Evolutionary conservation across 2,888 invertebrate genomes (phyloP).

Genomic region (Melanargia galathea): DNA sequence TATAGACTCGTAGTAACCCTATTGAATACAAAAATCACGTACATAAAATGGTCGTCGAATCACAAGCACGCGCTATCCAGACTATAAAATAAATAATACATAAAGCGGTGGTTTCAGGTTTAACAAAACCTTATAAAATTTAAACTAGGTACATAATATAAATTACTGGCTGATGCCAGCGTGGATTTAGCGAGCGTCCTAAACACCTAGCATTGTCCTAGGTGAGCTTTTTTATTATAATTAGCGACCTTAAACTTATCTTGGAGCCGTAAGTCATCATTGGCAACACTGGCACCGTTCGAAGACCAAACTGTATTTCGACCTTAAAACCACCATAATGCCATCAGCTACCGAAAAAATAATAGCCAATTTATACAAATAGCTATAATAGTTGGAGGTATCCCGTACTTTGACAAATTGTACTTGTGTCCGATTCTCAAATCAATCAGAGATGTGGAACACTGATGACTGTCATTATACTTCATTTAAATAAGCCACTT

Average conservation of each 20-base stretch:
- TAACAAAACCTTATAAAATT: background rate
- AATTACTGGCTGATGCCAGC: no score
- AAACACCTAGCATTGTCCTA: no score
- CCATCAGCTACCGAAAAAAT: slow-evolving; percentile 35
- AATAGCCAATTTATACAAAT: slow-evolving; percentile 25
- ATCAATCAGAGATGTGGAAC: slow-evolving; percentile 66
- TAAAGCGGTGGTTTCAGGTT: slow-evolving; percentile 12
- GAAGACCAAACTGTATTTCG: slow-evolving; percentile 6
- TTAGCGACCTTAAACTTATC: no score
- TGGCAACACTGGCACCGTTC: no score
- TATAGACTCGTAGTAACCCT: no score
- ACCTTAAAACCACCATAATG: slow-evolving; percentile 14
- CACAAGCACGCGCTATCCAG: slow-evolving; percentile 27
- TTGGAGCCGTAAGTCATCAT: no score
- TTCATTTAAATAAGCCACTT: slow-evolving; percentile 66
- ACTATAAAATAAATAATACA: slow-evolving; percentile 29
- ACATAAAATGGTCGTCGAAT: slow-evolving; percentile 30
- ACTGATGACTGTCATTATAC: slow-evolving; percentile 72
- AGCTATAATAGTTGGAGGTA: slow-evolving; percentile 29
- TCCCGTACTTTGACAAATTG: slow-evolving; percentile 47
- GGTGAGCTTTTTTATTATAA: no score
- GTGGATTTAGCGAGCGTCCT: no score
- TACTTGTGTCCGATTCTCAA: slow-evolving; percentile 58
- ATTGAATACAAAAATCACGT: slow-evolving; percentile 27
- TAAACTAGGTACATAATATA: no score